A percentile compares a stretch with the other conserved stretches of the same genome.
These are phyloP conservation scores for Takifugu ocellatus DNA, from an alignment of 2,797 vertebrate genomes.

Conservation along the genomic window DNA sequence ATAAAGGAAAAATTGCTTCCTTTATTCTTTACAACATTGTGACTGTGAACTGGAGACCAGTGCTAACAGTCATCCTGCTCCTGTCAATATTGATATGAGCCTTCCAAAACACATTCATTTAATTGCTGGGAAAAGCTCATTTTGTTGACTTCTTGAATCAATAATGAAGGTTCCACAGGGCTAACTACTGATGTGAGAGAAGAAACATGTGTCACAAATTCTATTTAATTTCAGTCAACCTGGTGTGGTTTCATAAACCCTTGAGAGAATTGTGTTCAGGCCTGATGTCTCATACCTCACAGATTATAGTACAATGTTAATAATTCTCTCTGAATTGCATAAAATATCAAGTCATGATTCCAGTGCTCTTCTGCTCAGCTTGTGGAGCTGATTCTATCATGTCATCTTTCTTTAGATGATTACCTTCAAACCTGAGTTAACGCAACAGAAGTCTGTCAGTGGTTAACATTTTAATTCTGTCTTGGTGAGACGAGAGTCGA, in stretches of 20 bases:
- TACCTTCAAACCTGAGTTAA: slow-evolving; percentile 31
- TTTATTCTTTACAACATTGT: too few species aligned
- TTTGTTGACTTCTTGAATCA: slow-evolving; percentile 35
- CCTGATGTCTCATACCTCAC: too few species aligned
- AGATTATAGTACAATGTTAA: too few species aligned
- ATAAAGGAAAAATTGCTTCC: too few species aligned
- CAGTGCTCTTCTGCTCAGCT: too few species aligned
- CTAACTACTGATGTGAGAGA: slow-evolving; percentile 13
- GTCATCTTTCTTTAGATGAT: slow-evolving; percentile 42
- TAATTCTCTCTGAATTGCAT: neutral
- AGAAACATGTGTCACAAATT: neutral
- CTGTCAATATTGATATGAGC: slow-evolving; percentile 72
- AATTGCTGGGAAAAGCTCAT: slow-evolving; percentile 34
- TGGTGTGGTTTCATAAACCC: too few species aligned
- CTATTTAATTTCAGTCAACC: too few species aligned
- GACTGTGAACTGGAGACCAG: neutral
- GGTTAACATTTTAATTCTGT: slow-evolving; percentile 18
- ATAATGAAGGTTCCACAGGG: slow-evolving; percentile 21
- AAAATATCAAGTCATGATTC: too few species aligned
- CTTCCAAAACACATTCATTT: slow-evolving; percentile 44
- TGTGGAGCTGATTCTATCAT: slow-evolving; percentile 2
- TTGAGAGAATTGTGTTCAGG: too few species aligned
- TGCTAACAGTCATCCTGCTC: slow-evolving; percentile 46
- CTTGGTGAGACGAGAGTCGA: neutral
- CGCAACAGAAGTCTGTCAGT: slow-evolving; percentile 33